Base-by-base conservation (phyloP, 2,113 vertebrate genomes). In the Neogobius melanostomus region DNA sequence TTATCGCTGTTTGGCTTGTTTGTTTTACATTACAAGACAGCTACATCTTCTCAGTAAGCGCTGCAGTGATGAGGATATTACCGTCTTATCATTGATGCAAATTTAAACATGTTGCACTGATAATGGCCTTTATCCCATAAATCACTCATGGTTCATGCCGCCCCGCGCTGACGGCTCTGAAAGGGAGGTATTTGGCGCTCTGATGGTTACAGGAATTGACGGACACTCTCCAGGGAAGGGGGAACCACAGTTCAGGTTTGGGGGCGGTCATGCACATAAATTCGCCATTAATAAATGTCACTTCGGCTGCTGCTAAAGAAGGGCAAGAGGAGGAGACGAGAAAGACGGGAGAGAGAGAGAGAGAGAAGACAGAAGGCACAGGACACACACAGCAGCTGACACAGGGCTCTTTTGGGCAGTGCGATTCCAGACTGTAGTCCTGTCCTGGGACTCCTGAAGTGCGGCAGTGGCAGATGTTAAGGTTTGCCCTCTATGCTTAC, bases 231-330 rank as follows among this genome's bases (percentile, higher is more conserved):
- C 71, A 0, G 88, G 81, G 89, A 89, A 44, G 73, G 78, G 60
- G 53, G 77, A 83, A 82, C 79, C 79, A 66, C 80, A 84, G 89
- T 87, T 89, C 85, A 88, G 87, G 87, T 90, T 89, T 85, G 77
- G 64, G 78, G 71, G 83, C 78, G 71, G 83, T 87, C 90, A 90
- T 89, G 90, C 87, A 85, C 87, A 90, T 91, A 84, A 89, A 90
- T 90, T 85, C 44, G 49, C 85, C 88, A 90, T 91, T 90, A 91
- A 91, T 91, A 90, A 90, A 91, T 90, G 89, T 91, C 89, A 90
- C 89, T 87, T 89, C 77, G 80, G 79, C 81, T 88, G 83, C 74
- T 14, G 82, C 83, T 80, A 77, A 87, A 76, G 78, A 87, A 80
- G 83, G 87, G 80, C 66, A 72, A 59, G 66, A 63, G 69, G 69